These are phyloP conservation scores for Lagria hirta DNA, from an alignment of 2,888 invertebrate genomes.

Conservation along the genomic window DNA sequence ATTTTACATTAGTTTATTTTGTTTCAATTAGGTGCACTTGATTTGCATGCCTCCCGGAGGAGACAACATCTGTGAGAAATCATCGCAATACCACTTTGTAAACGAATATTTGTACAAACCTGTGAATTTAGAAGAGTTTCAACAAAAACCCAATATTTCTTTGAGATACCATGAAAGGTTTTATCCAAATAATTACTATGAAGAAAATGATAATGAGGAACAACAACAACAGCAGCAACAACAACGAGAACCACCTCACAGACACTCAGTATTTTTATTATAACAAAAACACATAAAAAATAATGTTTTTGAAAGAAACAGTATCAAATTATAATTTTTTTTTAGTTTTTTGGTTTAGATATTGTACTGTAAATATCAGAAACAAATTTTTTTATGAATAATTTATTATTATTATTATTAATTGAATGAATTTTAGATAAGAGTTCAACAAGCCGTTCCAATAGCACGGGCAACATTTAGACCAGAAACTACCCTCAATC, in stretches of 20 bases:
- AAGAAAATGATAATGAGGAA: constrained; percentile 60
- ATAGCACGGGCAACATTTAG: constrained; percentile 48
- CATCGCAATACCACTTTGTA: constrained; percentile 87
- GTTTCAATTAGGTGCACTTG: constrained; percentile 84
- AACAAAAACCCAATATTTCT: constrained; percentile 77
- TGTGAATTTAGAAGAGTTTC: constrained; percentile 79
- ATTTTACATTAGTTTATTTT: constrained; percentile 29
- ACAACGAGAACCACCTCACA: constrained; percentile 50
- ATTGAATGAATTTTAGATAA: constrained; percentile 5
- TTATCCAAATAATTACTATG: constrained; percentile 77
- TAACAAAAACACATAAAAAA: too few relatives aligned
- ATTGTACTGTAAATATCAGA: background rate
- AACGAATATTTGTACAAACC: constrained; percentile 91
- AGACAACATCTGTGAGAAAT: constrained; percentile 87
- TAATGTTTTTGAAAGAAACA: too few relatives aligned
- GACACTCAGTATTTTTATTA: constrained; percentile 50
- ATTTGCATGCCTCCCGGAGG: constrained; percentile 91
- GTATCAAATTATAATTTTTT: too few relatives aligned
- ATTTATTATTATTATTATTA: too few relatives aligned
- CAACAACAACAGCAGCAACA: constrained; percentile 59
- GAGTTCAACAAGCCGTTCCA: constrained; percentile 32
- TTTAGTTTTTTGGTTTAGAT: constrained; percentile 3
- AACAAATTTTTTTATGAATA: background rate
- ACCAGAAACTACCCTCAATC: constrained; percentile 60
- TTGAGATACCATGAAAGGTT: constrained; percentile 79